Percentiles rank a stretch among this genome's conserved stretches.
phyloP scores from a whole-genome alignment of 92 coral and sea anemone species.

The Porites divaricata region DNA sequence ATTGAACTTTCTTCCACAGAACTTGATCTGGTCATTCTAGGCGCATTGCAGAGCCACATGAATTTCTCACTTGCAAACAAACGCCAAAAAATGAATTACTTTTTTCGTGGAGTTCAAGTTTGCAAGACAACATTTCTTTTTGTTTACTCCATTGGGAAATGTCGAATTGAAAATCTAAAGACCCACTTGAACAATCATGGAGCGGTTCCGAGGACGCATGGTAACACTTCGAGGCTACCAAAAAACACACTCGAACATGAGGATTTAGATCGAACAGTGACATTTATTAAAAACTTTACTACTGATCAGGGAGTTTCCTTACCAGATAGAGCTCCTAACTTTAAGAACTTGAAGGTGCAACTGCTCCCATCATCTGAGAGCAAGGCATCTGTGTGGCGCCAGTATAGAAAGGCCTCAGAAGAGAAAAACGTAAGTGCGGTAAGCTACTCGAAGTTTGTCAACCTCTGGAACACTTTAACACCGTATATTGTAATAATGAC shows the following conservation, averaged over 20 bases:
- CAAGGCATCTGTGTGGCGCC: constrained; percentile 30
- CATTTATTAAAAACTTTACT: constrained; percentile 37
- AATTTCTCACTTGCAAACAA: constrained; percentile 37
- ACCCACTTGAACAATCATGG: constrained; percentile 51
- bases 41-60: constrained; percentile 45
- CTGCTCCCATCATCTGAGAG: constrained; percentile 2
- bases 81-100: constrained; percentile 47
- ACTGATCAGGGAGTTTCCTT: constrained; percentile 44
- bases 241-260: constrained; percentile 28
- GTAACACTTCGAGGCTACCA: constrained; percentile 48
- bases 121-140: constrained; percentile 56
- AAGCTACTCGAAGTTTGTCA: constrained; percentile 33
- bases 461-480: constrained; percentile 31
- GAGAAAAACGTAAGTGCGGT: constrained; percentile 9
- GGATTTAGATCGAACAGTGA: constrained; percentile 8
- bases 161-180: constrained; percentile 39
- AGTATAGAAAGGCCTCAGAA: constrained; percentile 21
- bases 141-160: constrained; percentile 48
- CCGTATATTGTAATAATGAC: constrained; percentile 36
- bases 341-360: constrained; percentile 29
- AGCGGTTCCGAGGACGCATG: constrained; percentile 39
- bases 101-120: constrained; percentile 44
- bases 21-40: constrained; percentile 55
- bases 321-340: constrained; percentile 42
- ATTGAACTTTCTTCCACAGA: constrained; percentile 55